phyloP scores from a whole-genome alignment of 2,797 vertebrate genomes.

The Semotilus atromaculatus region DNA sequence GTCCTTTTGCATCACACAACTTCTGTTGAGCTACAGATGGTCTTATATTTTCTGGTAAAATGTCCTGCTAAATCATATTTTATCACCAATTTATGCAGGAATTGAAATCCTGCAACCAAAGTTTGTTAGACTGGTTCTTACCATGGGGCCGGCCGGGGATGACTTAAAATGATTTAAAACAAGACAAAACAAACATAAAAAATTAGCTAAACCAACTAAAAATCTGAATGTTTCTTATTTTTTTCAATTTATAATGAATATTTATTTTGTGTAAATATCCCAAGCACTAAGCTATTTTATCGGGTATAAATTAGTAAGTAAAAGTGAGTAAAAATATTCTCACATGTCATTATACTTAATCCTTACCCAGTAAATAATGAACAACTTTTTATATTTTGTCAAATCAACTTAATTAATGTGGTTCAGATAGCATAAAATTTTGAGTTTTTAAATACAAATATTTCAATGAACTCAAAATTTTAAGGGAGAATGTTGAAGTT shows the following conservation, averaged over 20 bases:
- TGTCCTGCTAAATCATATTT: conserved; percentile 12
- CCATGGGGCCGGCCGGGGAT: not conserved
- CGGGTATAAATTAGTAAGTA: too few species aligned
- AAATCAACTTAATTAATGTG: too few species aligned
- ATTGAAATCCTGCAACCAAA: not conserved
- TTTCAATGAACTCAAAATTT: too few species aligned
- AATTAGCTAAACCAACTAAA: not conserved
- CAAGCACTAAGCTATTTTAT: too few species aligned
- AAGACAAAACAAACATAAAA: not conserved
- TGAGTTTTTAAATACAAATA: too few species aligned
- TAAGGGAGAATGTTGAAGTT: too few species aligned
- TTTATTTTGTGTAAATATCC: not conserved
- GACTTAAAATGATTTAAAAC: not conserved
- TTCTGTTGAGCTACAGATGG: conserved; percentile 31
- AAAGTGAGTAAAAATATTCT: too few species aligned
- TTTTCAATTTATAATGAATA: not conserved
- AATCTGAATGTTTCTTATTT: not conserved
- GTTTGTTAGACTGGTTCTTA: not conserved
- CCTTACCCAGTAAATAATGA: not conserved
- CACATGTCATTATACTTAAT: not conserved
- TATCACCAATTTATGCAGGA: conserved; percentile 1
- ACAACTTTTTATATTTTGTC: not conserved
- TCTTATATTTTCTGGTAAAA: conserved; percentile 6
- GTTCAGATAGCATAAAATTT: too few species aligned
- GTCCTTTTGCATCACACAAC: conserved; percentile 11